These are phyloP conservation scores for Scaptodrosophila latifasciaeformis DNA, from an alignment of 2,888 invertebrate species.

Conservation along the genomic window DNA sequence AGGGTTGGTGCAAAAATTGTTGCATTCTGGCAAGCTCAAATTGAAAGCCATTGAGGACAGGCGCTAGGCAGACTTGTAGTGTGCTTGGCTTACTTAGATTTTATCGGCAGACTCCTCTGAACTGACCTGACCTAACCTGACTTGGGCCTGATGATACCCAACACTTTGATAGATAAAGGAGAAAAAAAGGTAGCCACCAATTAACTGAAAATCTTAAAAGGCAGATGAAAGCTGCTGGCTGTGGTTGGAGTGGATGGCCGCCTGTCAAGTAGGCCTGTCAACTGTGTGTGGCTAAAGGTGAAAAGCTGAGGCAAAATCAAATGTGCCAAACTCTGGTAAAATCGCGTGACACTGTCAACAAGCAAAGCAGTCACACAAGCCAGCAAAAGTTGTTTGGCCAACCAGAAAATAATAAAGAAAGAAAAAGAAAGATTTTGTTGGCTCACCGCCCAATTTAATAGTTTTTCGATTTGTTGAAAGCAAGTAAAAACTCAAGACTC, in stretches of 20 bases:
- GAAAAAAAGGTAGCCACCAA: conserved; percentile 28
- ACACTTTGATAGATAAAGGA: not conserved
- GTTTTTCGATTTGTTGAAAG: conserved; percentile 67
- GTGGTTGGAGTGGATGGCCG: too few species aligned
- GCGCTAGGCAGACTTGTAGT: conserved; percentile 11
- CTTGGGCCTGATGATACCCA: conserved; percentile 8
- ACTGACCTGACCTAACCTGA: conserved; percentile 33
- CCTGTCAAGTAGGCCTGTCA: conserved; percentile 32
- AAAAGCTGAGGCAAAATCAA: conserved; percentile 59
- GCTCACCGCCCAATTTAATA: conserved; percentile 67
- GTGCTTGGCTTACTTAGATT: conserved; percentile 38
- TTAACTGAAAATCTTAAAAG: conserved; percentile 47
- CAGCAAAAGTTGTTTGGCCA: not conserved
- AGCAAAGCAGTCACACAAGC: conserved; percentile 14
- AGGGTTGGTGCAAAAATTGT: conserved; percentile 19
- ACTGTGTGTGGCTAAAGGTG: conserved; percentile 37
- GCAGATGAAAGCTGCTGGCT: too few species aligned
- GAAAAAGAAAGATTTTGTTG: conserved; percentile 32
- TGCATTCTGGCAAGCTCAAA: conserved; percentile 27
- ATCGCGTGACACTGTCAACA: conserved; percentile 57
- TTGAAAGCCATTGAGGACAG: not conserved
- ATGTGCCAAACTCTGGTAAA: conserved; percentile 46
- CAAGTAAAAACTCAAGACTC: conserved; percentile 54
- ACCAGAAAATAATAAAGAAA: not conserved
- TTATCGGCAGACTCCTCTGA: conserved; percentile 43